Evolutionary conservation across 2,888 invertebrate species (phyloP), one percentile per base, ranked within the genome.

Genomic region (Phymatocera aterrima): DNA sequence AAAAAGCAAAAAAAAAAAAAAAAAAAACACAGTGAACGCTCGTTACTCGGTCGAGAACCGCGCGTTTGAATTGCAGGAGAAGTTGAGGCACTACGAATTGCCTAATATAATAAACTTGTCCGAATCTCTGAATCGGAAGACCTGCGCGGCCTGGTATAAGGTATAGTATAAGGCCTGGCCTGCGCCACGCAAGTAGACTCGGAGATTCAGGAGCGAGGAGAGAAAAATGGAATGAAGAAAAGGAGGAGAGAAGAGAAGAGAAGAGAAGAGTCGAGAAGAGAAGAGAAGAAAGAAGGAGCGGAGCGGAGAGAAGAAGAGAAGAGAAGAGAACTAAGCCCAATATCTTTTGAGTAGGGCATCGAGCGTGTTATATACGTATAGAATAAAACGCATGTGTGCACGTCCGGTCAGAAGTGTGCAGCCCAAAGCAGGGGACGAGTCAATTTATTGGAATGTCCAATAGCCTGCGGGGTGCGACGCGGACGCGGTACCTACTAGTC

Each of bases 41-140:
- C 34, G 18, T 51, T 34, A 31, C 48, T 46, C 72, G 51, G 6
- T 10, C 72, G 28, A 15, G 70, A 1, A 10, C 51, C 12, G 1
- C 5, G 21, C 68, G 43, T 24, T 28, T 8, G n/a, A n/a, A n/a
- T n/a, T n/a, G n/a, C n/a, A n/a, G n/a, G n/a, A n/a, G n/a, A n/a
- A n/a, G 21, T 43, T 28, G 57, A 75, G 34, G 60, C 75, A 54
- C 75, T 75, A 75, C 75, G 75, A 75, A 75, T 75, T 75, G 75
- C 75, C 75, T 75, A 60, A 75, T 75, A 75, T 75, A 75, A 75
- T 75, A 75, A 75, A 75, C 57, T 75, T 75, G 75, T 54, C 75
- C 75, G 57, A 75, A 75, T 75, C 75, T 75, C 75, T 40, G 18
- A 24, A 51, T 24, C 43, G 18, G 18, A 24, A 28, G 12, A 34